Conservation (phyloP, 92 coral and sea anemone species). For the Zoanthus gigantus region DNA sequence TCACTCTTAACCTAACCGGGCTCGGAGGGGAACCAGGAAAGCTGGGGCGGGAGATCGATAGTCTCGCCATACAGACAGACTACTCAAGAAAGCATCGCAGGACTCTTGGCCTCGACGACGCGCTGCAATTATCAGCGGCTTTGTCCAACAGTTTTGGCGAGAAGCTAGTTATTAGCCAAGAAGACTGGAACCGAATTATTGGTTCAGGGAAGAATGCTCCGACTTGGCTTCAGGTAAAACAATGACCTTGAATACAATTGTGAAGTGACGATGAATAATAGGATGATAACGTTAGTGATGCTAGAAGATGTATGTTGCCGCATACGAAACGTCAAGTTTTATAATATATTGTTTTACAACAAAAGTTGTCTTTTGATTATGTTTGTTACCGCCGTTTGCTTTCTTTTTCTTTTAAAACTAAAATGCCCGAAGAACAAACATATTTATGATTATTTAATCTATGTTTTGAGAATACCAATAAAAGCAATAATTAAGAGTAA, state of each 20-base stretch:
- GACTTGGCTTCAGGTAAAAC: constrained; percentile 69
- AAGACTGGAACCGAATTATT: constrained; percentile 75
- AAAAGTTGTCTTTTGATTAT: no score
- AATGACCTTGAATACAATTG: neutral
- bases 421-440: no score
- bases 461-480: no score
- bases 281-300: no score
- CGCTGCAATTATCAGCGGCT: constrained; percentile 69
- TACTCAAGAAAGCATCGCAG: constrained; percentile 71
- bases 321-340: no score
- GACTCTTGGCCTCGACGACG: constrained; percentile 65
- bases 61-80: constrained; percentile 74
- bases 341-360: no score
- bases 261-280: no score
- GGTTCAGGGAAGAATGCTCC: constrained; percentile 79
- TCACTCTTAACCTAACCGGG: constrained; percentile 69
- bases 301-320: no score
- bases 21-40: constrained; percentile 80
- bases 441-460: no score
- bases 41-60: constrained; percentile 66
- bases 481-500: no score
- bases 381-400: no score
- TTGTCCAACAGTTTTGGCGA: constrained; percentile 21
- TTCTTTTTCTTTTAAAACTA: no score
- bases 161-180: constrained; percentile 48